Evolutionary conservation across 2,113 vertebrate species (phyloP), one percentile per base, ranked within the genome.

Genomic region (Ginglymostoma cirratum): DNA sequence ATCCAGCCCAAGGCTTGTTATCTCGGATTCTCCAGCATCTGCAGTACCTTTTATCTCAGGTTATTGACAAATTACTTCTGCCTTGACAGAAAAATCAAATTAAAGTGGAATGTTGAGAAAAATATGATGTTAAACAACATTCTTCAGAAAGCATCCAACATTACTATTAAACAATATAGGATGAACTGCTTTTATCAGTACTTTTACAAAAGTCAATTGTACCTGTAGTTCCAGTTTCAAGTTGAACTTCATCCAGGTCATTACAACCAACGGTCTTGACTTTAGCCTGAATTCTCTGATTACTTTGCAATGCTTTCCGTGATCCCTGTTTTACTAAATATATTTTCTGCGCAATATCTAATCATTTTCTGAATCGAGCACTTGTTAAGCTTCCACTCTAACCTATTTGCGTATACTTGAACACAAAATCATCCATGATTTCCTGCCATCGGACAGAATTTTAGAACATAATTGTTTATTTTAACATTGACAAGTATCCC

Each of bases 151-250:
- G 30, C 27, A 52, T 34, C 86, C 55, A 48, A 89, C 8, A 61
- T 61, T 12, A 61, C 12, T 61, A 61, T 61, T 12, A 7, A 61
- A 61, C 55, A 10, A 10, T 61, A 61, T 61, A 12, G 12, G 55
- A 61, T 61, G 12, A 61, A 61, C 5, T 30, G 27, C 34, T n/a
- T 17, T 34, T 48, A 87, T 30, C 38, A 96, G 85, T 96, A 55
- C 96, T 96, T 94, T 78, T 96, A n/a, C 86, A 12, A 61, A 61
- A 95, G 2, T 45, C 45, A 76, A 30, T 76, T 96, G 96, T 98
- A 98, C 98, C 98, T 94, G 98, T 97, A 93, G 8, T 97, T 94
- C 98, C 98, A 45, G 98, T 96, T 5, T 96, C 96, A 76, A 97
- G 86, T 34, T 0, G 96, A 96, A 98, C 96, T 96, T 96, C 97